Percentiles rank a stretch among this genome's conserved stretches.
Evolutionary conservation across 30 jellyfish, hydroid and myxozoan genomes (phyloP).

Genomic region (Cassiopea xamachana): DNA sequence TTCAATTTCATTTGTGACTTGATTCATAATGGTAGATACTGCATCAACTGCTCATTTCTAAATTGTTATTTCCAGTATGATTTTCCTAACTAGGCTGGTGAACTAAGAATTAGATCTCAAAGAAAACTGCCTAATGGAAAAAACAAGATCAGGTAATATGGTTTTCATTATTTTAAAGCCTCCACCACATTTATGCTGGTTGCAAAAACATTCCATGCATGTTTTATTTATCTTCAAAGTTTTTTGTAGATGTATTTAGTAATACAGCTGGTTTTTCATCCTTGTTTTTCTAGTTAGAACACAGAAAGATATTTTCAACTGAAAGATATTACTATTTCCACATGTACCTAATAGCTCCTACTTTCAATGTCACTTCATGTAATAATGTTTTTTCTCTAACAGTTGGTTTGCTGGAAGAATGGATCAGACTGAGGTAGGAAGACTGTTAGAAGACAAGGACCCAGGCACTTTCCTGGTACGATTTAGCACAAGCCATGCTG

Average conservation of each 20-base stretch:
- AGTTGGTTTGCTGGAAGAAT: slow-evolving; percentile 72
- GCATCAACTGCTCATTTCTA: not conserved
- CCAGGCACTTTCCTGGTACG: slow-evolving; percentile 56
- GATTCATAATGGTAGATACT: no score
- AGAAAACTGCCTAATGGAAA: not conserved
- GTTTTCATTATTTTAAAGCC: not conserved
- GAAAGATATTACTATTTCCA: no score
- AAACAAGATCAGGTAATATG: not conserved
- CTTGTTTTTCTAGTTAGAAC: no score
- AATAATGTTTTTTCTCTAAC: not conserved
- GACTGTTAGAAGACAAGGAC: not conserved
- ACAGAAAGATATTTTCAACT: no score
- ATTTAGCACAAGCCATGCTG: slow-evolving; percentile 50
- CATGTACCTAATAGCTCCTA: no score
- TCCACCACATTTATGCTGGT: no score
- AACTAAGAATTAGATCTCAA: slow-evolving; percentile 42
- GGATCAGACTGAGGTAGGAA: slow-evolving; percentile 29
- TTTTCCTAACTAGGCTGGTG: slow-evolving; percentile 39
- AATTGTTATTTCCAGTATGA: not conserved
- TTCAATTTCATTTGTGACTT: no score
- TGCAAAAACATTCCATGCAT: no score
- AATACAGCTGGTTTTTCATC: no score
- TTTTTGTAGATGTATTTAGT: no score
- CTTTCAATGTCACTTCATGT: not conserved
- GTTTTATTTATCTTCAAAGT: no score